A percentile compares a stretch with the other conserved stretches of the same genome.
These are phyloP conservation scores for Peucedramus taeniatus DNA, from an alignment of 2,113 vertebrate genomes.

Conservation along the genomic window DNA sequence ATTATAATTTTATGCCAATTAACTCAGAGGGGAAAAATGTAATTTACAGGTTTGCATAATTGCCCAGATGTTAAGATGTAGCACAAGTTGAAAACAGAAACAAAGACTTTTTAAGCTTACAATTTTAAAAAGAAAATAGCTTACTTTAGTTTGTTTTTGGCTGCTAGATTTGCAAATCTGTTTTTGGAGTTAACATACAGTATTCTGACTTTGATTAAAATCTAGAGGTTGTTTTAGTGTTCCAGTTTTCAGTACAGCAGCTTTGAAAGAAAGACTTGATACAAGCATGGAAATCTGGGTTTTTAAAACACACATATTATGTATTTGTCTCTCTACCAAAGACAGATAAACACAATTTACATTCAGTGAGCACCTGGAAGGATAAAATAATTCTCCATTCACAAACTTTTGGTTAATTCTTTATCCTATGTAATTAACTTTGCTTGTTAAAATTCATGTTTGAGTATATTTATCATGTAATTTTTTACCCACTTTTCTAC, in stretches of 20 bases:
- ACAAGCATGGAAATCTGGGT: background rate
- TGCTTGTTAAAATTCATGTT: background rate
- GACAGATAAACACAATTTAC: background rate
- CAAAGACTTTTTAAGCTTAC: constrained; percentile 10
- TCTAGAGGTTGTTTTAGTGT: background rate
- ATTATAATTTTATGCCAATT: constrained; percentile 72
- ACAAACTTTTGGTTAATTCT: background rate
- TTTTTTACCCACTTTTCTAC: background rate
- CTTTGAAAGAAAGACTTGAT: background rate
- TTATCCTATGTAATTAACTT: background rate
- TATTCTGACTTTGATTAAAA: constrained; percentile 38
- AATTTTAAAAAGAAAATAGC: constrained; percentile 4
- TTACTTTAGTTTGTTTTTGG: background rate
- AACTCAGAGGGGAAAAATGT: constrained; percentile 56
- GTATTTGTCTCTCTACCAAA: background rate
- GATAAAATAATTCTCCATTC: background rate
- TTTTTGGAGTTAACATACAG: constrained; percentile 1
- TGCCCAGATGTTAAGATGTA: constrained; percentile 65
- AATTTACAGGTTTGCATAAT: constrained; percentile 70
- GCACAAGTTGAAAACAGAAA: constrained; percentile 31
- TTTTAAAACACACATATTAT: background rate
- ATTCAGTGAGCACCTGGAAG: background rate
- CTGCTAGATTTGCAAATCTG: constrained; percentile 38
- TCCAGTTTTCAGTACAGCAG: background rate
- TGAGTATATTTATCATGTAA: background rate